phyloP scores from a whole-genome alignment of 2,797 vertebrate genomes.

The Sarcophilus harrisii region DNA sequence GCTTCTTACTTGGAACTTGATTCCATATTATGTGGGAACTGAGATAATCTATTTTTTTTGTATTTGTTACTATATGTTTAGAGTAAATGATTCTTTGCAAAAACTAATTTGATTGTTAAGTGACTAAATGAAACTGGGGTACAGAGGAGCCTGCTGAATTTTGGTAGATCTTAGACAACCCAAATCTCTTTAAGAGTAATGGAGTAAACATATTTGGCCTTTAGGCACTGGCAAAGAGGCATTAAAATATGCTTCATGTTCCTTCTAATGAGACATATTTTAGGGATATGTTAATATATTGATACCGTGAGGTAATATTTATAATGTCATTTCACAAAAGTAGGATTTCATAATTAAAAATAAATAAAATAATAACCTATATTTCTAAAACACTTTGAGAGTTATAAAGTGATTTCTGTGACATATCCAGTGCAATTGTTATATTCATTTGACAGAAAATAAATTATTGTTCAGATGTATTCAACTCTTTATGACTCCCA shows the following conservation, averaged over 20 bases:
- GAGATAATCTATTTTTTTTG: not conserved
- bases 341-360: not conserved
- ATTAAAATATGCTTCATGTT: not conserved
- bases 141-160: not conserved
- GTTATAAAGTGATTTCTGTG: not conserved
- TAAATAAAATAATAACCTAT: not conserved
- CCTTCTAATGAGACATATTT: not conserved
- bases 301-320: not conserved
- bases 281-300: not conserved
- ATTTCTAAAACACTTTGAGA: not conserved
- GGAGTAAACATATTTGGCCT: not conserved
- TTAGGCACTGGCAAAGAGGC: not conserved
- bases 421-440: not conserved
- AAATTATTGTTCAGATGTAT: not conserved
- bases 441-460: not conserved
- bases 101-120: not conserved
- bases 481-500: not conserved
- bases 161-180: not conserved
- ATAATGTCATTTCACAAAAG: not conserved
- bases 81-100: not conserved
- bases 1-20: not conserved
- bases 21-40: not conserved
- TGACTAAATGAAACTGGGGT: not conserved
- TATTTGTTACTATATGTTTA: not conserved
- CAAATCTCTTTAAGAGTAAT: not conserved